phyloP scores from a whole-genome alignment of 2,888 invertebrate genomes.

The Dyspetes luteomarginatus region DNA sequence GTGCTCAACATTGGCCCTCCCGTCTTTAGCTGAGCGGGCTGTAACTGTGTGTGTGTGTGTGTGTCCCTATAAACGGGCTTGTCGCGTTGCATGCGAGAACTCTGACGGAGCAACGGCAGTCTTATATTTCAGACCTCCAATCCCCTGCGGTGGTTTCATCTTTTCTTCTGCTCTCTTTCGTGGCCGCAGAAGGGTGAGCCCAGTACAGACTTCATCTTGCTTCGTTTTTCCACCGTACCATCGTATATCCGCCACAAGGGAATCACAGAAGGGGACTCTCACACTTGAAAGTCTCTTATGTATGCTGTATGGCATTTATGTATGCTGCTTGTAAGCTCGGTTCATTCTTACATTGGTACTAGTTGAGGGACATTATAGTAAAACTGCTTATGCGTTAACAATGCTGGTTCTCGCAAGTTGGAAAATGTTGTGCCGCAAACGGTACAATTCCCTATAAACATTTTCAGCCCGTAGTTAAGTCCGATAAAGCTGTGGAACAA shows the following conservation, averaged over 20 bases:
- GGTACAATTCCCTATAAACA: too few relatives aligned
- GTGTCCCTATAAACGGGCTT: neutral
- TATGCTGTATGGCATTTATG: neutral
- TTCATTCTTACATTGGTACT: neutral
- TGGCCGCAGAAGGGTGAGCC: conserved; percentile 49
- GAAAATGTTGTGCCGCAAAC: too few relatives aligned
- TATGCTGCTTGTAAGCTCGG: too few relatives aligned
- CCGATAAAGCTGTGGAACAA: too few relatives aligned
- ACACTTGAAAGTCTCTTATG: neutral
- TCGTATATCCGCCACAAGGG: conserved; percentile 27
- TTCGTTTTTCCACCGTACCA: conserved; percentile 52
- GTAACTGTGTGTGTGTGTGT: neutral
- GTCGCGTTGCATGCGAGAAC: conserved; percentile 71
- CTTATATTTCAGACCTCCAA: conserved; percentile 50
- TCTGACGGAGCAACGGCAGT: conserved; percentile 67
- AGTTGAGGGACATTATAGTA: neutral
- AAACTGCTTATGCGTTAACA: neutral
- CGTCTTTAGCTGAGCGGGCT: conserved; percentile 30
- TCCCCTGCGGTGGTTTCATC: conserved; percentile 74
- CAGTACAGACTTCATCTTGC: conserved; percentile 40
- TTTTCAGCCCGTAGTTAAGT: too few relatives aligned
- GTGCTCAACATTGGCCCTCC: conserved; percentile 44
- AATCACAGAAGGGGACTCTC: conserved; percentile 26
- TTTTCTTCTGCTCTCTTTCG: conserved; percentile 66
- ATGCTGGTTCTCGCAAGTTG: neutral